Base-by-base conservation (phyloP, 2,113 vertebrate species). In the Saccopteryx bilineata region DNA sequence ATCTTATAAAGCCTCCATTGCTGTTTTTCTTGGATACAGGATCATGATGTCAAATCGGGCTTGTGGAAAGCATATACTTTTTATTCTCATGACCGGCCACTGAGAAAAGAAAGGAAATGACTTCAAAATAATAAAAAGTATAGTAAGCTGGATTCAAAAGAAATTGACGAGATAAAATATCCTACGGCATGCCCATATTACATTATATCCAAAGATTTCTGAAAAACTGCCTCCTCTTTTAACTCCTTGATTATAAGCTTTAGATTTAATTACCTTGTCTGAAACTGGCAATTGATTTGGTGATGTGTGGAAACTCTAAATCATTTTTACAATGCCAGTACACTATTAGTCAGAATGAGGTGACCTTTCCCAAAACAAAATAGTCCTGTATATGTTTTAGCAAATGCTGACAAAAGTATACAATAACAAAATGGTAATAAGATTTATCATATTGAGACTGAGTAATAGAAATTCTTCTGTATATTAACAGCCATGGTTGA, bases 401-500 rank as follows among this genome's bases (percentile, higher is more conserved):
- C 95, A 97, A 98, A 97, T 90, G 96, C 94, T 98, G 95, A 97
- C 97, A 96, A 96, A 97, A 96, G 90, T 95, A 84, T 1, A 0
- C 69, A 54, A 94, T 92, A 93, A 85, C 66, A 94, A 39, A 96
- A 60, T 93, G 86, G 91, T 58, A 66, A 68, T 82, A 96, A 96
- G 94, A 98, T 97, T 97, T 97, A 97, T 96, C 76, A 96, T 92
- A 72, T 39, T 80, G 72, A 94, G 39, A 39, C 58, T 92, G 48
- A 58, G 83, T 97, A 78, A 96, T 81, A 93, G 61, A 65, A 98
- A 96, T 95, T 98, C 91, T 95, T 97, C 96, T 92, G 96, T 97
- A 96, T 98, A 98, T 98, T 98, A 98, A 97, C 97, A 98, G 91
- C 87, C 91, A 86, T 89, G 96, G 95, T 96, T 8, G 4, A 98